Percentiles rank a stretch among this genome's conserved stretches.
Evolutionary conservation across 2,797 vertebrate genomes (phyloP).

Genomic region (Sebastes minor): DNA sequence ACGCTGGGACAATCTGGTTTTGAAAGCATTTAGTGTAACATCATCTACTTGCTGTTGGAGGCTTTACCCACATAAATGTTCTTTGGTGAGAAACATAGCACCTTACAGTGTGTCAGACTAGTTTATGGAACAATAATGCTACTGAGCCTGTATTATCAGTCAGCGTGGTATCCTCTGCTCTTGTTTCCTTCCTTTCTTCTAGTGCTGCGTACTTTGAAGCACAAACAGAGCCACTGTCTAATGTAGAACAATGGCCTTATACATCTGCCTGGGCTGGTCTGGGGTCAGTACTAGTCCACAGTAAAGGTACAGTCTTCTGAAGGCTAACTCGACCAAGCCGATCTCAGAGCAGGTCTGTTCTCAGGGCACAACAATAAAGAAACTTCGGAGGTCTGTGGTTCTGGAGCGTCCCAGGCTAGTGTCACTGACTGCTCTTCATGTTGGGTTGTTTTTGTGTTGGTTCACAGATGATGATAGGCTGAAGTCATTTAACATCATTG

Average conservation of each 20-base stretch:
- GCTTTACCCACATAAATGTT: neutral
- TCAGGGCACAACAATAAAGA: neutral
- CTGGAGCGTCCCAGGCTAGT: neutral
- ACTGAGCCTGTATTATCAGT: neutral
- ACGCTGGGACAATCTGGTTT: neutral
- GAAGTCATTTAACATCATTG: neutral
- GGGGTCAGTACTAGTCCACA: neutral
- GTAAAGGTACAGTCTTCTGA: neutral
- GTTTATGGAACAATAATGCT: neutral
- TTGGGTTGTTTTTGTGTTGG: neutral
- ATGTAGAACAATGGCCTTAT: constrained; percentile 24
- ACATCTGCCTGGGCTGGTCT: constrained; percentile 1
- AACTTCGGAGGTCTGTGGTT: neutral
- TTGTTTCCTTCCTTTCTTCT: constrained; percentile 32
- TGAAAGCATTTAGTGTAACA: neutral
- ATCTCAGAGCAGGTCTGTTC: constrained; percentile 3
- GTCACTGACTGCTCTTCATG: neutral
- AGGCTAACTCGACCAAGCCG: neutral
- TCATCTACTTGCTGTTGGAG: neutral
- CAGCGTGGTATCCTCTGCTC: neutral
- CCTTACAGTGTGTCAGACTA: neutral
- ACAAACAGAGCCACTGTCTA: constrained; percentile 31
- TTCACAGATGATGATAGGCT: neutral
- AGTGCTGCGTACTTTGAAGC: constrained; percentile 18
- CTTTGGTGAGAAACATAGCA: neutral